Evolutionary conservation across 2,797 vertebrate genomes (phyloP), one percentile per base, ranked within the genome.

Genomic region (Tympanoctomys barrerae): DNA sequence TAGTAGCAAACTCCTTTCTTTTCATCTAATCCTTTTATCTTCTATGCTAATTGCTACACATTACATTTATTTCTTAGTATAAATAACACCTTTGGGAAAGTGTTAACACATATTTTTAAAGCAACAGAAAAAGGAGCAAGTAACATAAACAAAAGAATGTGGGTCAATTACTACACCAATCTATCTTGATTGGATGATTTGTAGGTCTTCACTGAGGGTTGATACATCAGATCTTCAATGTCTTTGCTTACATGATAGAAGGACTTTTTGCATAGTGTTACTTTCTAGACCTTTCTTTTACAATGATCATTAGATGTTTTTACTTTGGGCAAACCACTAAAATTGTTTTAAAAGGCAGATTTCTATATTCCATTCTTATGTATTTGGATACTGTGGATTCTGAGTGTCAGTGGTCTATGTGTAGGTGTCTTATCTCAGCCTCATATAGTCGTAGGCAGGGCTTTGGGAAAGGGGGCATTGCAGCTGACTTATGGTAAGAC

Each of bases 31-130:
- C 5, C 0, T 66, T n/a, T 33, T 88, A 21, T 85, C 70, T 90
- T 87, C 68, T 49, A 57, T 86, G 18, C 59, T 78, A 78, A 85
- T 90, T 33, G 62, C 73, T 90, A 84, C 90, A 26, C 7, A n/a
- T 49, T 22, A 57, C 12, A 11, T 85, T 84, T 81, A 61, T 79
- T 26, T 84, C 24, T 71, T 22, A 82, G 22, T 24, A 46, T 62
- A 84, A 46, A 84, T 7, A 80, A 5, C 31, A 54, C 6, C n/a
- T 70, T 84, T 49, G 54, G n/a, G 24, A 57, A 39, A 33, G 19
- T 66, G 61, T 24, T 61, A 52, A 52, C 42, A 0, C 16, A 39
- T 79, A 3, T 36, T 91, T 96, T 84, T 46, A 46, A 85, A 93
- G 57, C 26, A 81, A 2, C 5, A 36, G 21, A 64, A 81, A 36